Conservation (phyloP, 2,797 vertebrate species). For the Sphenodon punctatus region DNA sequence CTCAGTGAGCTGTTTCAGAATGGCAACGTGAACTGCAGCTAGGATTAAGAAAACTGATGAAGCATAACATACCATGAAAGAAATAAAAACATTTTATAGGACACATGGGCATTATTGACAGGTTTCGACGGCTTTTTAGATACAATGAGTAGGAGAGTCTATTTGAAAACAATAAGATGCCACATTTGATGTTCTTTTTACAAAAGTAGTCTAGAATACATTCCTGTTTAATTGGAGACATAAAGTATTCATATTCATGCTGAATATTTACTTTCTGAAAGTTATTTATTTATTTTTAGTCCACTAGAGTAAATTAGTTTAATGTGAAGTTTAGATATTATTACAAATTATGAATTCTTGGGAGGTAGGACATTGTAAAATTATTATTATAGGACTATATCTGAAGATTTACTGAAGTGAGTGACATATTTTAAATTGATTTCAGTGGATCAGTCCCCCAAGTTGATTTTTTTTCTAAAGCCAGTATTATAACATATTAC, state of each 20-base stretch:
- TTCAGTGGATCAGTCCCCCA: conserved; percentile 29
- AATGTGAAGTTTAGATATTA: conserved; percentile 14
- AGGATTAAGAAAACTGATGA: conserved; percentile 64
- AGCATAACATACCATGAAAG: conserved; percentile 64
- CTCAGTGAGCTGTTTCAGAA: conserved; percentile 66
- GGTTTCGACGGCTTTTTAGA: conserved; percentile 48
- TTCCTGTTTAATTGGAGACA: conserved; percentile 57
- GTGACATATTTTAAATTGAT: conserved; percentile 1
- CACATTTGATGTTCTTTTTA: conserved; percentile 31
- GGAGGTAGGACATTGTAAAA: conserved; percentile 8
- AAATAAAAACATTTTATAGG: conserved; percentile 69
- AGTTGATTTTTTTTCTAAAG: conserved; percentile 26
- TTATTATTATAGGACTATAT: background rate
- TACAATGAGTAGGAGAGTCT: conserved; percentile 49
- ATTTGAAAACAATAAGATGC: conserved; percentile 57
- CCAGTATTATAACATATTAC: conserved; percentile 3
- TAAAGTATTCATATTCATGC: conserved; percentile 26
- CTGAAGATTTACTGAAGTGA: too few species aligned
- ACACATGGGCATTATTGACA: conserved; percentile 62
- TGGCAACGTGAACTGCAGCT: conserved; percentile 55
- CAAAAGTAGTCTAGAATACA: background rate
- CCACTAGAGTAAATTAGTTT: background rate
- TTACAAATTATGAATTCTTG: conserved; percentile 10
- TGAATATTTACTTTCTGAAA: conserved; percentile 49
- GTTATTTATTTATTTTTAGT: conserved; percentile 26